Conservation (phyloP, 2,113 vertebrate species). For the Siniperca chuatsi region DNA sequence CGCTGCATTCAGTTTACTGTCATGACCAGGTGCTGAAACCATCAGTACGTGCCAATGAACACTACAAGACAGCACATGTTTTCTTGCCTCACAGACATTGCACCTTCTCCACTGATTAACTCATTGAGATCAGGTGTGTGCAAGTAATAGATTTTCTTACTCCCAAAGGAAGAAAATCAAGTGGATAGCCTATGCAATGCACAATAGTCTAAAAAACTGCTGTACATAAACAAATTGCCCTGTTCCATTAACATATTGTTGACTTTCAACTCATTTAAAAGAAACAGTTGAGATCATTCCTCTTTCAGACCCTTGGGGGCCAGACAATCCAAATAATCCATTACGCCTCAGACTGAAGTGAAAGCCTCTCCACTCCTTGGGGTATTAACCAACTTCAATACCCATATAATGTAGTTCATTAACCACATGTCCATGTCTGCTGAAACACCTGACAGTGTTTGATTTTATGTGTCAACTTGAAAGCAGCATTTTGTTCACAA, state of each 20-base stretch:
- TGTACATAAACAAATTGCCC: not conserved
- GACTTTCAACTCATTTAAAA: conserved; percentile 6
- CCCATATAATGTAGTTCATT: conserved; percentile 50
- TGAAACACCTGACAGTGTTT: conserved; percentile 24
- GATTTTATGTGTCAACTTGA: conserved; percentile 27
- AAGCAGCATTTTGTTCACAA: conserved; percentile 9
- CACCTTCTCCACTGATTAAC: conserved; percentile 8
- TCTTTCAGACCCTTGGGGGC: conserved; percentile 25
- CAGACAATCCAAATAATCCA: conserved; percentile 48
- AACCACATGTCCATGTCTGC: conserved; percentile 35
- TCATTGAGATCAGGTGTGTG: not conserved
- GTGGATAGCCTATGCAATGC: not conserved
- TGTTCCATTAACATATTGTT: conserved; percentile 9
- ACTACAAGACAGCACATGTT: not conserved
- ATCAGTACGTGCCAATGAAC: conserved; percentile 4
- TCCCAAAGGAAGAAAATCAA: not conserved
- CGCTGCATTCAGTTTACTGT: not conserved
- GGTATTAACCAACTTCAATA: conserved; percentile 42
- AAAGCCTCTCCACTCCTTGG: conserved; percentile 43
- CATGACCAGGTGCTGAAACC: not conserved
- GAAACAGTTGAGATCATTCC: not conserved
- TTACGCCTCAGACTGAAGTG: conserved; percentile 23
- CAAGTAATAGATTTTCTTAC: not conserved
- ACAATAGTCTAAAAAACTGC: not conserved
- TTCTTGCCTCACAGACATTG: conserved; percentile 6